These are phyloP conservation scores for Siniperca chuatsi DNA, from an alignment of 2,113 vertebrate genomes.

Conservation along the genomic window DNA sequence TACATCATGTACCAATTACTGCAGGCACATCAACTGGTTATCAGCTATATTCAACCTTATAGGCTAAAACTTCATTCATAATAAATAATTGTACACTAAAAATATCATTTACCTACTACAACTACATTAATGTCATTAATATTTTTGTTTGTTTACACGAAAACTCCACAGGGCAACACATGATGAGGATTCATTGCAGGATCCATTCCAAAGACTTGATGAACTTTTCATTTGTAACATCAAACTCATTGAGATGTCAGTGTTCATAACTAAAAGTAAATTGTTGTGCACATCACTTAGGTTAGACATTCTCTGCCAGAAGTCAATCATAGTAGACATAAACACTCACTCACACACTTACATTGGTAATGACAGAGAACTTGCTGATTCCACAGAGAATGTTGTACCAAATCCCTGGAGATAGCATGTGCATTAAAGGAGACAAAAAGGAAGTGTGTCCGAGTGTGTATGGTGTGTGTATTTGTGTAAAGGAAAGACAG, in stretches of 20 bases:
- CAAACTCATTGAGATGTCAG: neutral
- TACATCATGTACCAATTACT: neutral
- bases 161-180: neutral
- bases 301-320: neutral
- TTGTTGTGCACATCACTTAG: neutral
- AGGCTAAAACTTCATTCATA: neutral
- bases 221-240: neutral
- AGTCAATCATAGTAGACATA: neutral
- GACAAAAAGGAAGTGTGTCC: slow-evolving; percentile 33
- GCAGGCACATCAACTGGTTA: neutral
- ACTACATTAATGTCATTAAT: neutral
- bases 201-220: neutral
- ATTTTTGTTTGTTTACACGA: neutral
- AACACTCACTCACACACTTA: slow-evolving; percentile 84
- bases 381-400: slow-evolving; percentile 97
- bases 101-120: neutral
- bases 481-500: slow-evolving; percentile 11
- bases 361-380: slow-evolving; percentile 98
- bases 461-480: neutral
- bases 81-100: neutral
- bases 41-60: neutral
- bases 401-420: slow-evolving; percentile 97
- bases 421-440: slow-evolving; percentile 56
- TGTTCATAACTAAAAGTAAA: neutral
- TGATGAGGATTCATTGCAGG: neutral